Conservation (phyloP, 2,888 invertebrate genomes). For the Hydrotaea diabolus region DNA sequence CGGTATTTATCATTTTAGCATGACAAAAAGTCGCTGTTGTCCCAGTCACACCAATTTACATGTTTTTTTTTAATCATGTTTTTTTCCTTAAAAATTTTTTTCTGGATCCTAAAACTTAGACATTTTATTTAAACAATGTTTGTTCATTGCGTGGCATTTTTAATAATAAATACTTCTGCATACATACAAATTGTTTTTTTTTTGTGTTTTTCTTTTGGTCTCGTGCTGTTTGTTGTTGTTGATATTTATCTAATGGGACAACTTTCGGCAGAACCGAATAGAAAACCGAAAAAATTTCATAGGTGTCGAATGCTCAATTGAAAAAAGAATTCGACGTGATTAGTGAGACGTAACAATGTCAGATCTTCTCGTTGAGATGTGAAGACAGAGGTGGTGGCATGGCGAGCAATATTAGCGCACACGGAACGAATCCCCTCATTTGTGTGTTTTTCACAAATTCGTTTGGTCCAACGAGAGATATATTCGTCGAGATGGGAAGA, state of each 20-base stretch:
- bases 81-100: neutral
- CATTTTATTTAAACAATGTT: slow-evolving; percentile 12
- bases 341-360: slow-evolving; percentile 36
- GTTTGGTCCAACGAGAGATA: neutral
- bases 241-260: slow-evolving; percentile 17
- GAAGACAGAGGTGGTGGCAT: neutral
- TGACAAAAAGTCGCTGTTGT: neutral
- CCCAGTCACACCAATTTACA: neutral
- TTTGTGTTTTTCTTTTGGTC: slow-evolving; percentile 44
- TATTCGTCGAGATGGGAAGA: neutral
- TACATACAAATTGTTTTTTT: slow-evolving; percentile 22
- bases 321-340: slow-evolving; percentile 40
- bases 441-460: slow-evolving; percentile 21
- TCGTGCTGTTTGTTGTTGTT: slow-evolving; percentile 37
- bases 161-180: neutral
- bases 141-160: neutral
- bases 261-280: slow-evolving; percentile 40
- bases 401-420: neutral
- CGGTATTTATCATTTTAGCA: neutral
- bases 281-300: slow-evolving; percentile 31
- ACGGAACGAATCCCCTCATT: neutral
- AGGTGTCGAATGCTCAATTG: slow-evolving; percentile 55
- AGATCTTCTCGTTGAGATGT: neutral
- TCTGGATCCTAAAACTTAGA: slow-evolving; percentile 1
- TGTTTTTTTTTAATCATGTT: slow-evolving; percentile 7